These are phyloP conservation scores for Tauraco hartlaubi DNA, from an alignment of 2,797 vertebrate species.

Conservation along the genomic window DNA sequence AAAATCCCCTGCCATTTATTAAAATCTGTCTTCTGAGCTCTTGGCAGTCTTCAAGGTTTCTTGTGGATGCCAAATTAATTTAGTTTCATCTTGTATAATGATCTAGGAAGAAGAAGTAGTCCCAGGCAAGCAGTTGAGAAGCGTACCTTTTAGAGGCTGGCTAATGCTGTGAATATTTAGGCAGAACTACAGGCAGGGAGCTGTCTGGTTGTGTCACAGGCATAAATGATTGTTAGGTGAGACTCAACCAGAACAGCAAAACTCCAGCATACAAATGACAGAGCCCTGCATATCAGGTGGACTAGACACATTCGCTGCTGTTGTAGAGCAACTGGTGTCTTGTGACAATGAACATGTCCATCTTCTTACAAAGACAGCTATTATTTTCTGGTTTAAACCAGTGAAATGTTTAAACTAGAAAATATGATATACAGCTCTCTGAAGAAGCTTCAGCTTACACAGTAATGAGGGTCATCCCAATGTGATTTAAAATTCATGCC, in stretches of 20 bases:
- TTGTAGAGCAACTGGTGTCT: not conserved
- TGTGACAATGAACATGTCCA: not conserved
- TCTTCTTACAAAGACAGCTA: not conserved
- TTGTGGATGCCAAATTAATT: not conserved
- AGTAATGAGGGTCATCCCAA: not conserved
- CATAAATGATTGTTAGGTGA: not conserved
- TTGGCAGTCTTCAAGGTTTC: not conserved
- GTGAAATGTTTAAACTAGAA: not conserved
- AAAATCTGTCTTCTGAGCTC: not conserved
- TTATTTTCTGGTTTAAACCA: not conserved
- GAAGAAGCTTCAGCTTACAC: not conserved
- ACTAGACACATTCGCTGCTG: not conserved
- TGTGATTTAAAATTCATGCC: accelerated
- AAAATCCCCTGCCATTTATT: not conserved
- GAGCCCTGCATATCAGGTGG: not conserved
- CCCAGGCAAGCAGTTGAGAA: not conserved
- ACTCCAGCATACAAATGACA: not conserved
- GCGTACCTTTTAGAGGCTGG: not conserved
- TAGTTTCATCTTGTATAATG: not conserved
- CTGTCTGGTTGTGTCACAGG: not conserved
- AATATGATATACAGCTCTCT: not conserved
- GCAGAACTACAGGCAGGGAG: not conserved
- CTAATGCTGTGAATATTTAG: not conserved
- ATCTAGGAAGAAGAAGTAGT: not conserved
- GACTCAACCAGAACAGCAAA: not conserved